These are phyloP conservation scores for Melanocharis versteri DNA, from an alignment of 2,113 vertebrate genomes.

Conservation along the genomic window DNA sequence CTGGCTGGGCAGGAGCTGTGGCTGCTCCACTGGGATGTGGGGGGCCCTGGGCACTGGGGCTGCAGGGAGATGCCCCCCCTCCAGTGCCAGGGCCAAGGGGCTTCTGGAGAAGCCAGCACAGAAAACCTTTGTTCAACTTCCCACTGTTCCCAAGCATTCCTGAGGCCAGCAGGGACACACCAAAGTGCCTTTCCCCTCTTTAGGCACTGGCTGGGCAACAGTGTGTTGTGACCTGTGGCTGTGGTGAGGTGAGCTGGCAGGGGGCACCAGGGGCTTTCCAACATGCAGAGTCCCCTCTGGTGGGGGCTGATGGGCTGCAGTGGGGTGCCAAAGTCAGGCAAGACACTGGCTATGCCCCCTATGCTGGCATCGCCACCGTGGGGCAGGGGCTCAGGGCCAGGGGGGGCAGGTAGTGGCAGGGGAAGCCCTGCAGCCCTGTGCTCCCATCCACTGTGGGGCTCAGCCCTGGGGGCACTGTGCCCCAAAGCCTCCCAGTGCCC, in stretches of 20 bases:
- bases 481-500: neutral
- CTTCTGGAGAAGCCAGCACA: neutral
- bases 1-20: neutral
- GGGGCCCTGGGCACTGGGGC: neutral
- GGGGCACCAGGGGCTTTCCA: neutral
- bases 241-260: neutral
- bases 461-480: neutral
- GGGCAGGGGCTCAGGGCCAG: neutral
- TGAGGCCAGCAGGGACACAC: neutral
- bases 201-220: neutral
- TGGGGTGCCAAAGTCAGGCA: neutral
- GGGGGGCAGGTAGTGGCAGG: neutral
- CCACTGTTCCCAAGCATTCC: neutral
- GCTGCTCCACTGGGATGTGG: neutral
- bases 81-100: accelerated
- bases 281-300: accelerated
- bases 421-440: neutral
- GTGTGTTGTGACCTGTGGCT: neutral
- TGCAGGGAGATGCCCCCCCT: neutral
- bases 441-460: neutral
- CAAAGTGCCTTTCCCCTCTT: slow-evolving; percentile 23
- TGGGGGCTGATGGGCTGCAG: neutral
- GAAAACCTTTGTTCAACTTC: neutral
- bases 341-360: neutral
- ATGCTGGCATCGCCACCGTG: accelerated